Percentiles rank a stretch among this genome's conserved stretches.
Evolutionary conservation across 2,888 invertebrate genomes (phyloP).

Genomic region (Eurytoma adleriae): DNA sequence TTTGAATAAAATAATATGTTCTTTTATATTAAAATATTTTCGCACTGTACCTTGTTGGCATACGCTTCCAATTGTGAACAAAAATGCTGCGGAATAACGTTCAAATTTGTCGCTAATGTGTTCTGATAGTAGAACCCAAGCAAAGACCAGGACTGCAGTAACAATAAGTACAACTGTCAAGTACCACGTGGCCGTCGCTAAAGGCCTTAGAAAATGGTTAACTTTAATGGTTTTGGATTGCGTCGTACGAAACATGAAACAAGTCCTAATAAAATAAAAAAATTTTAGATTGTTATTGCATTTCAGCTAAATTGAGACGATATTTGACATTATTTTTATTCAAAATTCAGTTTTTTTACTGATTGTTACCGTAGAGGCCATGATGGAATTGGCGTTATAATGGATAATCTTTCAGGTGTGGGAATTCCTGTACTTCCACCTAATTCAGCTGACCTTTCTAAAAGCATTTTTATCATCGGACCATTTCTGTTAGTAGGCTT

Average conservation of each 20-base stretch:
- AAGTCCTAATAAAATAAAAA: slow-evolving; percentile 59
- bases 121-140: slow-evolving; percentile 59
- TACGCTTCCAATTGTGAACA: slow-evolving; percentile 62
- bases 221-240: slow-evolving; percentile 61
- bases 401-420: slow-evolving; percentile 49
- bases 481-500: slow-evolving; percentile 57
- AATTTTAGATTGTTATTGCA: too few species aligned
- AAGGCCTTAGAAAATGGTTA: slow-evolving; percentile 62
- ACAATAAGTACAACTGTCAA: slow-evolving; percentile 57
- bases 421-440: slow-evolving; percentile 59
- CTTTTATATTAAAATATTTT: neutral
- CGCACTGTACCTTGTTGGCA: slow-evolving; percentile 64
- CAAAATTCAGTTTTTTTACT: neutral
- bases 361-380: slow-evolving; percentile 60
- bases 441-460: slow-evolving; percentile 55
- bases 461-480: slow-evolving; percentile 58
- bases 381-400: slow-evolving; percentile 51
- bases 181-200: slow-evolving; percentile 63
- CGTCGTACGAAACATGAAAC: slow-evolving; percentile 66
- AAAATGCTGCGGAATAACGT: slow-evolving; percentile 56
- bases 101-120: slow-evolving; percentile 55
- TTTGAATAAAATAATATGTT: neutral
- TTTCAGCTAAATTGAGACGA: neutral
- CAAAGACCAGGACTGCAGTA: slow-evolving; percentile 56
- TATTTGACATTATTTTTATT: neutral